phyloP scores from a whole-genome alignment of 2,888 invertebrate species.

The Agrypnus murinus region DNA sequence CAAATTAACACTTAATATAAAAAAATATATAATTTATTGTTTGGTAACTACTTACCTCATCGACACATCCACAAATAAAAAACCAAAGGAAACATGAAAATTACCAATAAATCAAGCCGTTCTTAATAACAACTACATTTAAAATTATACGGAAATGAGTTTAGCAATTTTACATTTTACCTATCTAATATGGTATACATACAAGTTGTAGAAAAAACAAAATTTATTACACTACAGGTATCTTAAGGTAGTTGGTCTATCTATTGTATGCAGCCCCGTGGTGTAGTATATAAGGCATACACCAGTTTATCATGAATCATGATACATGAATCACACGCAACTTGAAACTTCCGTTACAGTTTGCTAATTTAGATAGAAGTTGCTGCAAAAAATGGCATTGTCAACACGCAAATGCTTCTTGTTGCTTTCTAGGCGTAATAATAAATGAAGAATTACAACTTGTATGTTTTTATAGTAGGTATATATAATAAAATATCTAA shows the following conservation, averaged over 20 bases:
- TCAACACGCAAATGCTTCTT: constrained; percentile 24
- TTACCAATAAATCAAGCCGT: no score
- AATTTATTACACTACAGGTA: constrained; percentile 5
- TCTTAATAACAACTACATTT: no score
- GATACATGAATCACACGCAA: constrained; percentile 31
- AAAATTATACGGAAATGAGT: no score
- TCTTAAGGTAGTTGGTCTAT: constrained; percentile 22
- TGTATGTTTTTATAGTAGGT: not conserved
- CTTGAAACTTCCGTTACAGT: constrained; percentile 28
- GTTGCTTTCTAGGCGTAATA: not conserved
- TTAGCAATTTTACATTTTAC: no score
- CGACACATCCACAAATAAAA: no score
- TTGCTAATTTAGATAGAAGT: constrained; percentile 17
- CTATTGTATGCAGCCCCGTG: constrained; percentile 23
- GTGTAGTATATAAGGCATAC: not conserved
- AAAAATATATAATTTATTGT: no score
- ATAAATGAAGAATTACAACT: not conserved
- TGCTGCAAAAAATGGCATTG: constrained; percentile 17
- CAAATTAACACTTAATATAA: no score
- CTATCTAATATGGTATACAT: no score
- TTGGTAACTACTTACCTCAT: no score
- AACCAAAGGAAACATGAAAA: no score
- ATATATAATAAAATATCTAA: no score
- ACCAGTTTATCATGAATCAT: constrained; percentile 20
- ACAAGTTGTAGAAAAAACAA: not conserved